Evolutionary conservation across 2,797 vertebrate genomes (phyloP), one percentile per base, ranked within the genome.

Genomic region (Merluccius polli): DNA sequence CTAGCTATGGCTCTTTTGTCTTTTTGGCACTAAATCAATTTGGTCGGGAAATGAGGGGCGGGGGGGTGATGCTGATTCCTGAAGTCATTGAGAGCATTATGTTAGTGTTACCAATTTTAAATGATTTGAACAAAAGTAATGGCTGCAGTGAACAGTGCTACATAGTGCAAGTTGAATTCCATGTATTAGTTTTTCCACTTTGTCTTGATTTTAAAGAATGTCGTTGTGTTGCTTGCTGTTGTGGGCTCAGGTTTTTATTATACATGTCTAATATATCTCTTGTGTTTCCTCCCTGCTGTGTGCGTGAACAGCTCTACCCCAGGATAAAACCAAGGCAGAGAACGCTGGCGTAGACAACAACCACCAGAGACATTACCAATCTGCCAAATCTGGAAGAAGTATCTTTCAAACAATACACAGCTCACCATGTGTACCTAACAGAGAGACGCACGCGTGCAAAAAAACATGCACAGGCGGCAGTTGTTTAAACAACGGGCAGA

Each of bases 291-390:
- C n/a, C 21, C 15, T 41, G 81, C 35, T 82, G 52, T 85, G 72
- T 48, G 75, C 59, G 44, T 24, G n/a, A 38, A 77, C 89, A 98
- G 97, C 94, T 98, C 1, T 98, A 98, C 80, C 96, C 96, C 11
- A 93, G 97, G 90, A 97, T 98, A 93, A 97, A 97, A 90, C 96
- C 95, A 75, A 92, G 97, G 89, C 96, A 98, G 85, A 95, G 97
- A 90, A 96, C 91, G 82, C 91, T 98, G 91, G 97, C 97, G 67
- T 98, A 91, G 94, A 91, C 52, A 69, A 72, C 87, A 24, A 27
- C 74, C 44, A 74, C 48, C 59, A 38, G 52, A 35, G 52, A 24
- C 52, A n/a, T 48, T 44, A 48, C 21, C 1, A 21, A 68, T 30
- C 65, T 3, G 29, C 27, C 29, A 30, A 29, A 15, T 30, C 15